Evolutionary conservation across 2,888 invertebrate species (phyloP), one percentile per base, ranked within the genome.

Genomic region (Julus scanicus): DNA sequence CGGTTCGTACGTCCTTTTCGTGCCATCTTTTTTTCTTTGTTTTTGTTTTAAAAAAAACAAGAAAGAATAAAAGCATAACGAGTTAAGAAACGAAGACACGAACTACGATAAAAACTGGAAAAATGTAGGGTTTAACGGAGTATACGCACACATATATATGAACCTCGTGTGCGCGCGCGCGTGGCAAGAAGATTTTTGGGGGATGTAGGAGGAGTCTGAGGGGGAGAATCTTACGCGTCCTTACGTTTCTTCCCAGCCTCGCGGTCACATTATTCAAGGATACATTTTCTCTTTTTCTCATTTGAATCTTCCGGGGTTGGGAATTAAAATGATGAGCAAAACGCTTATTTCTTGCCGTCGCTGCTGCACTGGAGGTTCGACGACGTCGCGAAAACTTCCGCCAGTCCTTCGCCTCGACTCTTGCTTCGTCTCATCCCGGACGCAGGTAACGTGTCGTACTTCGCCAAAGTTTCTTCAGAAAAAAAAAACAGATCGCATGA

Each of bases 391-490:
- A 37, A 86, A 17, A 86, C 95, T 92, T 96, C 96, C 13, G 83
- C 11, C 83, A 83, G 83, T 39, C 83, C 83, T 83, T 83, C 83
- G 91, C 96, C 95, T 92, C 96, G 95, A 93, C 96, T 96, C 92
- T 95, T 94, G 90, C 96, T 95, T 92, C 96, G 94, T 92, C 96
- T 95, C 92, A 96, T 83, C 29, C 37, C 39, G n/a, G 87, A 20
- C 9, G 29, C 20, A 53, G 29, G 39, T 3, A 39, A 6, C 8
- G 37, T 83, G 71, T n/a, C 29, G 20, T 20, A 6, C 83, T 83
- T 57, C 83, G 39, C 20, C 83, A 20, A 49, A 49, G 86, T 53
- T 39, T 63, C 44, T 49, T 20, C 53, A 84, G 49, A 20, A 83
- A 83, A 86, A 4, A 13, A 86, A 86, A 86, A 44, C 3, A 0